Evolutionary conservation across 2,797 vertebrate species (phyloP), one percentile per base, ranked within the genome.

Genomic region (Apogon hyalosoma): DNA sequence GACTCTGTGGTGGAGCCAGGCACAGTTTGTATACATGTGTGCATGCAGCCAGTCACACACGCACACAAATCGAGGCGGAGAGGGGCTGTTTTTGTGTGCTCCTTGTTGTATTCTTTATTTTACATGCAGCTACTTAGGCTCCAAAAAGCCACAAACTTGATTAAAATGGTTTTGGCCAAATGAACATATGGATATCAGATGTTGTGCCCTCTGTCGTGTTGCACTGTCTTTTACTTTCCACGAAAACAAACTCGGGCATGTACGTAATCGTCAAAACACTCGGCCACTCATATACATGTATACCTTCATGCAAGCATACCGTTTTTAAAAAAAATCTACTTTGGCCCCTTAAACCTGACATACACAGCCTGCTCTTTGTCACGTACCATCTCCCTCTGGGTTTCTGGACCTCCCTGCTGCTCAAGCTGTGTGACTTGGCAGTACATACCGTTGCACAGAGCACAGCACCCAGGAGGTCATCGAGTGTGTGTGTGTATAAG

Each of bases 381-480:
- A 94, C 92, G 91, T 93, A 93, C 75, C 80, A 82, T 91, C 84
- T 87, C 87, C 86, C 86, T 80, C 78, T 59, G 84, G 92, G 83
- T 80, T 90, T 87, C 73, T 85, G 85, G 91, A 93, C 89, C 88
- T 92, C 90, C 87, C 72, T 77, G 89, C 79, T 92, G 79, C 88
- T 88, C 89, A 91, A 89, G 85, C 90, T 93, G 91, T 91, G 88
- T 84, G 84, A 90, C 86, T 94, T 93, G 91, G 93, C 93, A 90
- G 87, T 45, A 78, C 78, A 87, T 69, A 85, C 79, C 33, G 52
- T 47, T 80, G 75, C 18, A n/a, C 74, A 81, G 75, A 79, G 74
- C 78, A 69, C 82, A 86, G 84, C 80, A 83, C 71, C 71, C 70
- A 68, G 73, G 82, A 88, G 86, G 80, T 85, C 74, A 87, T 28